Evolutionary conservation across 2,113 vertebrate genomes (phyloP).

Genomic region (Rhinichthys klamathensis): DNA sequence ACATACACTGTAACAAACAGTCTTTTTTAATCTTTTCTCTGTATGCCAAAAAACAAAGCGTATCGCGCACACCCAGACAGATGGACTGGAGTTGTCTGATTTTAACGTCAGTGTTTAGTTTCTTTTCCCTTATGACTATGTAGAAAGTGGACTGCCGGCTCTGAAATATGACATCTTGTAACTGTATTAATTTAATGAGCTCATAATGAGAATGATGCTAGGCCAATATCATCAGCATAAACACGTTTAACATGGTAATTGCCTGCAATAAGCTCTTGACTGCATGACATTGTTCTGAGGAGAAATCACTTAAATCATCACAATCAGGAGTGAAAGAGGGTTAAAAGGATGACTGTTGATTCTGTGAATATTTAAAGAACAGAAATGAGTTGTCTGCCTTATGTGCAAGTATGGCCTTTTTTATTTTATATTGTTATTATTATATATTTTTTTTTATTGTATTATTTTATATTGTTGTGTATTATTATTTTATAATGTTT

Average conservation of each 20-base stretch:
- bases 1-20: not conserved
- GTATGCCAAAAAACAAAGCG: slow-evolving; percentile 1
- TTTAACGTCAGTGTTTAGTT: slow-evolving; percentile 40
- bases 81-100: slow-evolving; percentile 47
- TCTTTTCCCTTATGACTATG: slow-evolving; percentile 51
- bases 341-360: not conserved
- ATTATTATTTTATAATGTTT: not conserved
- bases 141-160: slow-evolving; percentile 40
- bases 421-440: not conserved
- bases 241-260: slow-evolving; percentile 56
- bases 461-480: not conserved
- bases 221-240: slow-evolving; percentile 50
- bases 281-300: slow-evolving; percentile 37
- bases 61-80: slow-evolving; percentile 13
- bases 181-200: slow-evolving; percentile 58
- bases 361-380: not conserved
- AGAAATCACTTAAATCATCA: slow-evolving; percentile 45
- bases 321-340: not conserved
- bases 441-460: not conserved
- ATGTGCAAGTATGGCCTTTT: not conserved
- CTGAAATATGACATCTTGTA: slow-evolving; percentile 47
- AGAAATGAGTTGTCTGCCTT: not conserved
- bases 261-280: slow-evolving; percentile 45
- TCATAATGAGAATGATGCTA: slow-evolving; percentile 53
- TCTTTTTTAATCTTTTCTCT: not conserved